phyloP scores from a whole-genome alignment of 2,888 invertebrate species.

The Sphaerophoria rueppellii region DNA sequence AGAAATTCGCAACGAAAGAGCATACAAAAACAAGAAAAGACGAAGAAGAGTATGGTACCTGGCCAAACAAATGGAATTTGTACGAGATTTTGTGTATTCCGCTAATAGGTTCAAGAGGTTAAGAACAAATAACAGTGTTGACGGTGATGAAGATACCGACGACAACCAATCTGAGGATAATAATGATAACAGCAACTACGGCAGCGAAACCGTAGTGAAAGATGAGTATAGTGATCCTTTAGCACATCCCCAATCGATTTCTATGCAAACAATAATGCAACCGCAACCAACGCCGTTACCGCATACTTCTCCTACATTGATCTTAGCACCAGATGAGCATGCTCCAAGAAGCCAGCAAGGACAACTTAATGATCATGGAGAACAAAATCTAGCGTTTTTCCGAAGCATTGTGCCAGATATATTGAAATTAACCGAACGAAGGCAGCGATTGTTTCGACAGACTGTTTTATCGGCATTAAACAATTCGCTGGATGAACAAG shows the following conservation, averaged over 20 bases:
- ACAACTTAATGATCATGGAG: background rate
- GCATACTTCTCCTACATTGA: no score
- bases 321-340: no score
- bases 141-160: no score
- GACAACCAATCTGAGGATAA: background rate
- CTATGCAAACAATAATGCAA: no score
- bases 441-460: slow-evolving; percentile 12
- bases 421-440: slow-evolving; percentile 4
- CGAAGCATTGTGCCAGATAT: slow-evolving; percentile 16
- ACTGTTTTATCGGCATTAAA: background rate
- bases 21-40: background rate
- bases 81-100: background rate
- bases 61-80: background rate
- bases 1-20: slow-evolving; percentile 1
- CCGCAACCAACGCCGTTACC: no score
- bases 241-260: no score
- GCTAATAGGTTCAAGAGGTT: background rate
- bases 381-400: slow-evolving; percentile 28
- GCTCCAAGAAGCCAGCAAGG: no score
- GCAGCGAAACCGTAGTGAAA: background rate
- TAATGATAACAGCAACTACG: background rate
- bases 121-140: background rate
- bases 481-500: slow-evolving; percentile 6
- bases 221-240: no score
- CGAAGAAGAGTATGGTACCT: slow-evolving; percentile 14